A percentile compares a stretch with the other conserved stretches of the same genome.
These are phyloP conservation scores for Urophycis tenuis DNA, from an alignment of 2,797 vertebrate species.

Conservation along the genomic window DNA sequence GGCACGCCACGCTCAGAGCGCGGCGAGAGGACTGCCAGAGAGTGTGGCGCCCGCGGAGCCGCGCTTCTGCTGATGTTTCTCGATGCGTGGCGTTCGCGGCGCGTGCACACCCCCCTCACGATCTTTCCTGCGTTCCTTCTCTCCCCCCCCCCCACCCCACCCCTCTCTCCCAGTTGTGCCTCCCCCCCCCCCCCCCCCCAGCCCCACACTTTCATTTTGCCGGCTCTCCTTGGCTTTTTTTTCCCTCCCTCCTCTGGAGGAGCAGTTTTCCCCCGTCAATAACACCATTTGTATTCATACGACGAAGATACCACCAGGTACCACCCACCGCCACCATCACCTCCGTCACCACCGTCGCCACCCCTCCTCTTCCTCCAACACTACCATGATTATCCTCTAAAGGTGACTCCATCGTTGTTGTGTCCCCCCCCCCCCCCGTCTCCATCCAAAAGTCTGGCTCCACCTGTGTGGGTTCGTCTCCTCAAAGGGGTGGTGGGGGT, in stretches of 20 bases:
- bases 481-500: background rate
- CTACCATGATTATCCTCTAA: slow-evolving; percentile 58
- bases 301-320: background rate
- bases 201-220: background rate
- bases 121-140: slow-evolving; percentile 10
- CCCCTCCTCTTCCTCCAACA: slow-evolving; percentile 51
- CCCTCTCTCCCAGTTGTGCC: slow-evolving; percentile 31
- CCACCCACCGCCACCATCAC: background rate
- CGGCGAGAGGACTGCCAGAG: slow-evolving; percentile 58
- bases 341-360: background rate
- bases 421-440: slow-evolving; percentile 10
- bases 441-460: background rate
- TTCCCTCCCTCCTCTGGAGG: slow-evolving; percentile 36
- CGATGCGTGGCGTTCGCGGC: too few species aligned
- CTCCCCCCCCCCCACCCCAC: background rate
- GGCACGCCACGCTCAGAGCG: slow-evolving; percentile 59
- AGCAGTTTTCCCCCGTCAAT: slow-evolving; percentile 53
- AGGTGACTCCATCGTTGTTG: slow-evolving; percentile 61
- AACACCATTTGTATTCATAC: slow-evolving; percentile 65
- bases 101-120: too few species aligned
- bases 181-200: slow-evolving; percentile 24
- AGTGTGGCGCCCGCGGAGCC: too few species aligned
- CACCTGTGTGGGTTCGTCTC: background rate
- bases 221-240: too few species aligned
- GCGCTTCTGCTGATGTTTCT: too few species aligned